Percentiles rank a stretch among this genome's conserved stretches.
These are phyloP conservation scores for Artibeus jamaicensis DNA, from an alignment of 2,797 vertebrate genomes.

Conservation along the genomic window DNA sequence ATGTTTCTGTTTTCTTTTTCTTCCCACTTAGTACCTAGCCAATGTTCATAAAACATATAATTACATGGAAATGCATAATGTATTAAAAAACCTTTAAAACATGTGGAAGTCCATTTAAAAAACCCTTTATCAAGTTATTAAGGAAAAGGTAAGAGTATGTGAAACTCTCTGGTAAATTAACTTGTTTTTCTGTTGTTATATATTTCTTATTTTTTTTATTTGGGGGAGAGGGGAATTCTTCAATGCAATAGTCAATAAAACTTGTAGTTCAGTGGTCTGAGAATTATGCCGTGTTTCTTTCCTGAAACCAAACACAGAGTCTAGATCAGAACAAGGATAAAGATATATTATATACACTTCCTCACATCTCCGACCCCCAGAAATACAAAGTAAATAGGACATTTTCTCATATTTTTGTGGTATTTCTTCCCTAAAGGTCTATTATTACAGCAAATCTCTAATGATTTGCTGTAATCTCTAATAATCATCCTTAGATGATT, in stretches of 20 bases:
- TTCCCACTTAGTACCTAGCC: background rate
- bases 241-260: background rate
- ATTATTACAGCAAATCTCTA: background rate
- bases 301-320: background rate
- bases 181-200: background rate
- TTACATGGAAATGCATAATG: background rate
- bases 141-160: background rate
- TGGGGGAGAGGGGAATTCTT: background rate
- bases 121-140: background rate
- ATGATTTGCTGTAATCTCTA: background rate
- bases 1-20: background rate
- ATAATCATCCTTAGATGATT: too few species aligned
- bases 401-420: background rate
- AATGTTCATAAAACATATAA: background rate
- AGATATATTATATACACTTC: background rate
- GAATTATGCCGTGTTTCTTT: background rate
- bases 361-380: fast-evolving
- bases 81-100: background rate
- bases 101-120: background rate
- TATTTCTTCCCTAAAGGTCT: background rate
- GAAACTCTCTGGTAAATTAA: background rate
- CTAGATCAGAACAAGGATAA: background rate
- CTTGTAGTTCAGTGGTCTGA: background rate
- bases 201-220: background rate
- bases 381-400: background rate